Evolutionary conservation across 2,113 vertebrate genomes (phyloP).

Genomic region (Ailuropoda melanoleuca): DNA sequence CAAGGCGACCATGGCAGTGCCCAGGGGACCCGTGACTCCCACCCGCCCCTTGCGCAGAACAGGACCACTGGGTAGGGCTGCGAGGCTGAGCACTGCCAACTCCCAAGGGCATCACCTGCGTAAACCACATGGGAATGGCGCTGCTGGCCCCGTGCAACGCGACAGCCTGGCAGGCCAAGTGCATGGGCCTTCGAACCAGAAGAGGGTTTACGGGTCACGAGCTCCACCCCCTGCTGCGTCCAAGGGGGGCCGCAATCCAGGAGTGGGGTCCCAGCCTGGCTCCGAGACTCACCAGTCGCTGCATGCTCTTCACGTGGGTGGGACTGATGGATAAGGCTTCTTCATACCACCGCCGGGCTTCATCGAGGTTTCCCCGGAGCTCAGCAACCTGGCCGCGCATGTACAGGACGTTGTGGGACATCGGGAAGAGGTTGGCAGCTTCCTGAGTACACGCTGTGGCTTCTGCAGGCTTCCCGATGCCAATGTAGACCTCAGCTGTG

Average conservation of each 20-base stretch:
- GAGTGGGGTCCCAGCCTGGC: fast-evolving
- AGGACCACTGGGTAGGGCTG: neutral
- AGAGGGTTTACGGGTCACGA: neutral
- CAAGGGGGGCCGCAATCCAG: too few relatives aligned
- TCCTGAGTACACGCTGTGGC: conserved; percentile 98
- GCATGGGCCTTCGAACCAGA: neutral
- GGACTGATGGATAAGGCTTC: conserved; percentile 98
- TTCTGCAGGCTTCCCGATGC: conserved; percentile 96
- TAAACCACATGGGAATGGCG: fast-evolving
- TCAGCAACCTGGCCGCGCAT: conserved; percentile 98
- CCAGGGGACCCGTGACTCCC: neutral
- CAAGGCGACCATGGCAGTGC: neutral
- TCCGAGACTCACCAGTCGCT: conserved; percentile 93
- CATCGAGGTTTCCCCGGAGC: conserved; percentile 93
- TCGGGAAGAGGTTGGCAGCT: conserved; percentile 96
- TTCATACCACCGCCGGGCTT: conserved; percentile 98
- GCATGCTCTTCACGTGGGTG: conserved; percentile 99
- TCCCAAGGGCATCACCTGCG: fast-evolving
- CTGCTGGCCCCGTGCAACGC: neutral
- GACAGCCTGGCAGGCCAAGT: neutral
- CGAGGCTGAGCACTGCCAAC: fast-evolving
- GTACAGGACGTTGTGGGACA: conserved; percentile 97
- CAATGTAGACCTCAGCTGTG: conserved; percentile 97
- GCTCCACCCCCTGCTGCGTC: neutral
- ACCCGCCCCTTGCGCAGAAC: fast-evolving